Evolutionary conservation across 2,797 vertebrate species (phyloP), one percentile per base, ranked within the genome.

Genomic region (Leuciscus waleckii): DNA sequence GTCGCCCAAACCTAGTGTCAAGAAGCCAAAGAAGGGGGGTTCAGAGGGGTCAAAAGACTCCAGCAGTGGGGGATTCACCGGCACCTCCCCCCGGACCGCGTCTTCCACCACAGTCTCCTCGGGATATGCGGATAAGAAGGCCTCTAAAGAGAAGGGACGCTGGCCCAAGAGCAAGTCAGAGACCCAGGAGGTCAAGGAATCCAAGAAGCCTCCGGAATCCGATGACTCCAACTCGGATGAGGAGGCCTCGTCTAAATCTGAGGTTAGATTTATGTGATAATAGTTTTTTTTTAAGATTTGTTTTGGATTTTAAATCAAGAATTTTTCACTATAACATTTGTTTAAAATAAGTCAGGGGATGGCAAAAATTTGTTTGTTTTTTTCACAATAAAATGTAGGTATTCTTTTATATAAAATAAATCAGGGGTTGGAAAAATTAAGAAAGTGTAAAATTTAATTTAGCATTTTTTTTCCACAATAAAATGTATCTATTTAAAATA

Each of bases 171-270:
- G 91, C 82, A 99, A 98, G 90, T 91, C 95, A 0, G 98, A 99
- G 75, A 91, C 93, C 0, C 96, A 93, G 0, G 98, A 98, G 90
- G 88, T 96, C 39, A 97, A 98, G 92, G 97, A 98, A 85, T 87
- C 95, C 73, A 98, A 97, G 91, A 99, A 98, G 88, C 91, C 94
- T 0, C 93, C 95, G 7, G 98, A 99, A 89, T 96, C 96, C 0
- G 97, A 99, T 9, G 98, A 98, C 86, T 99, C 98, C 0, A 96
- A 99, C 89, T 99, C 98, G 0, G 98, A 99, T 68, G 98, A 99
- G 0, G 98, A 99, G 90, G 96, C 96, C 6, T 98, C 98, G 37
- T 97, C 98, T 71, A 99, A 98, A 90, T 99, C 98, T 13, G 98
- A 98, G 97, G 98, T 99, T 94, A 89, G 89, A 46, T 14, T 46